Percentiles rank a stretch among this genome's conserved stretches.
Conservation (phyloP, 2,113 vertebrate species). For the Microtus oregoni region DNA sequence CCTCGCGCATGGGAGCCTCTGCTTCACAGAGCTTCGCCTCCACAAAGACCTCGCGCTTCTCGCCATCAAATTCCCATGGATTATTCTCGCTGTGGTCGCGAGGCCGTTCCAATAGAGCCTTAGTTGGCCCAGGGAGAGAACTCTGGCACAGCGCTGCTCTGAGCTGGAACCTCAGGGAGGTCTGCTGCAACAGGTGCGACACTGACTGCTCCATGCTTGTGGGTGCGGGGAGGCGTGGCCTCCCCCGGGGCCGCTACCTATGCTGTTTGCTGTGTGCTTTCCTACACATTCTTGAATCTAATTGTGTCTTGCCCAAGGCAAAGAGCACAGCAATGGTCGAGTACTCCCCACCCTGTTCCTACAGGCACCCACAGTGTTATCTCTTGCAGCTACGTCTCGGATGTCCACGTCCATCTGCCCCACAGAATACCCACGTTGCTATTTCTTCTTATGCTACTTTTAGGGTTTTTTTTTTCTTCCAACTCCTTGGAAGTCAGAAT, state of each 20-base stretch:
- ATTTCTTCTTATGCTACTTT: neutral
- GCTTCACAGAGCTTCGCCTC: constrained; percentile 20
- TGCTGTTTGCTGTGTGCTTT: constrained; percentile 69
- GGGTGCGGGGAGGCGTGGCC: constrained; percentile 67
- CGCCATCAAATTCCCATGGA: rapidly evolving
- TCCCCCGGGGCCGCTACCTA: constrained; percentile 53
- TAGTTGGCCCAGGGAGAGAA: neutral
- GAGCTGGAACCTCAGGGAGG: neutral
- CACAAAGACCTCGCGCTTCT: no score
- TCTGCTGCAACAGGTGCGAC: constrained; percentile 34
- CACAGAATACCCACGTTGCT: neutral
- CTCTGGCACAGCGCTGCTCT: neutral
- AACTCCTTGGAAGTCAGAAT: neutral
- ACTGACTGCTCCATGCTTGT: constrained; percentile 57
- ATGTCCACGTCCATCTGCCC: neutral
- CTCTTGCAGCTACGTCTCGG: neutral
- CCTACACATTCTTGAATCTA: neutral
- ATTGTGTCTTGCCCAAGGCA: neutral
- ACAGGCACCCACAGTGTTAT: neutral
- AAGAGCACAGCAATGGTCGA: neutral
- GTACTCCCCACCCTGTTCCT: neutral
- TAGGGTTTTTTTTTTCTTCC: neutral
- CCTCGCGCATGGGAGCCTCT: constrained; percentile 23
- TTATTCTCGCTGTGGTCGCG: neutral
- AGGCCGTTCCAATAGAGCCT: neutral